Evolutionary conservation across 1,140 invertebrate genomes (phyloP), one percentile per base, ranked within the genome.

Genomic region (Drosophila equinoxialis): DNA sequence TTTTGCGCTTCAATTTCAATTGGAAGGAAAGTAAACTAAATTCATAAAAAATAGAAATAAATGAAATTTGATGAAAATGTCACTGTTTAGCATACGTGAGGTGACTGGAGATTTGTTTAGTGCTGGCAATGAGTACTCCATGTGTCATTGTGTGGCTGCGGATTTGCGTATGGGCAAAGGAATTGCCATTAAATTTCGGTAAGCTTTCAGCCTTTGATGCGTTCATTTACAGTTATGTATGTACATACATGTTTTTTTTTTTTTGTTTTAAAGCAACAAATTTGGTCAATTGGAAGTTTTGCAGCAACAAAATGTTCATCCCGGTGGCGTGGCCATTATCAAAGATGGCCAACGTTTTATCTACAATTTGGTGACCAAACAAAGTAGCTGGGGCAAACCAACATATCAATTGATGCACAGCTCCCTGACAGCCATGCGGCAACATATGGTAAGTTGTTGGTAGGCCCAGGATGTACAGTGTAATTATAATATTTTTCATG

Each of bases 111-210:
- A 95, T 92, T 90, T 95, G 42, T 95, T 95, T 74, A 70, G 76
- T 8, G 80, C 91, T 13, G 75, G 83, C 2, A 71, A 90, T 7
- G 91, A 92, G 3, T 93, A 85, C 82, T 93, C 93, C 8, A 75
- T 95, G 60, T 95, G 93, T 13, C 95, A 95, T 78, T 95, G 95
- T 90, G 94, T 95, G 2, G 94, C 94, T 65, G 85, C 89, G 17
- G 90, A 91, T 80, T 78, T 94, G 66, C 85, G 90, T 6, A 95
- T 95, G 94, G 94, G 94, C 3, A 94, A 94, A 82, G 94, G 94
- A 11, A 95, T 95, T 62, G 95, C 95, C 8, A 92, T 93, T 1
- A 69, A 91, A 30, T 95, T 91, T 72, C 77, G 84, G 90, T 90
- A 39, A 30, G 75, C 11, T 37, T 58, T 42, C 1, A 10, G 14